Conservation (phyloP, 2,113 vertebrate genomes). For the Stomatorhinus ivindoensis region DNA sequence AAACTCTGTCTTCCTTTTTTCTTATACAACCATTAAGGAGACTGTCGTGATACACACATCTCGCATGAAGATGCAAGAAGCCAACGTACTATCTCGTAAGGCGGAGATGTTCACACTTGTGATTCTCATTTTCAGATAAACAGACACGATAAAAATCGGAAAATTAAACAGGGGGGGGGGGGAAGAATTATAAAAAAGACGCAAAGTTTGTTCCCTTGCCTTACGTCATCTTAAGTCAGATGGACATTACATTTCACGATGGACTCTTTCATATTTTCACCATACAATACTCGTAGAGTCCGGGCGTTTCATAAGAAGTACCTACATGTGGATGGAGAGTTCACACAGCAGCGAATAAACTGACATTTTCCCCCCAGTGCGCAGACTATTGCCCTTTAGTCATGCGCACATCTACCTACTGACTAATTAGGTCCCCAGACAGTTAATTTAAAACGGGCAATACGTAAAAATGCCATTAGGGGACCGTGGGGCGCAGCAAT, state of each 20-base stretch:
- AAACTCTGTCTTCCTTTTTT: conserved; percentile 16
- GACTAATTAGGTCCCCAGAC: conserved; percentile 24
- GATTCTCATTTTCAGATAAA: neutral
- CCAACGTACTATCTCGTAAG: neutral
- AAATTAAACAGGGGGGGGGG: neutral
- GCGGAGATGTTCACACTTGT: neutral
- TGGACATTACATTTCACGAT: neutral
- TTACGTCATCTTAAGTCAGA: conserved; percentile 3
- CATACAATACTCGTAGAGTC: neutral
- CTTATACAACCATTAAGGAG: conserved; percentile 10
- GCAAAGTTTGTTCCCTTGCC: neutral
- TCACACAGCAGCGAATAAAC: neutral
- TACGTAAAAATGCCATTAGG: conserved; percentile 1
- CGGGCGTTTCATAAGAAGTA: neutral
- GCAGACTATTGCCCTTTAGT: conserved; percentile 1
- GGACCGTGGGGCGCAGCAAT: neutral
- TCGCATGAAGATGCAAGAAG: neutral
- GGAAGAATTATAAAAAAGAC: neutral
- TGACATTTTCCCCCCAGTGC: neutral
- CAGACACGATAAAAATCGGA: neutral
- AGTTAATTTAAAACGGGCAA: conserved; percentile 16
- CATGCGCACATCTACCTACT: neutral
- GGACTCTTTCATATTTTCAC: neutral
- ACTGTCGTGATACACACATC: conserved; percentile 17
- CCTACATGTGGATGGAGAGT: neutral